Evolutionary conservation across 2,113 vertebrate genomes (phyloP), one percentile per base, ranked within the genome.

Genomic region (Chaenogobius annularis): DNA sequence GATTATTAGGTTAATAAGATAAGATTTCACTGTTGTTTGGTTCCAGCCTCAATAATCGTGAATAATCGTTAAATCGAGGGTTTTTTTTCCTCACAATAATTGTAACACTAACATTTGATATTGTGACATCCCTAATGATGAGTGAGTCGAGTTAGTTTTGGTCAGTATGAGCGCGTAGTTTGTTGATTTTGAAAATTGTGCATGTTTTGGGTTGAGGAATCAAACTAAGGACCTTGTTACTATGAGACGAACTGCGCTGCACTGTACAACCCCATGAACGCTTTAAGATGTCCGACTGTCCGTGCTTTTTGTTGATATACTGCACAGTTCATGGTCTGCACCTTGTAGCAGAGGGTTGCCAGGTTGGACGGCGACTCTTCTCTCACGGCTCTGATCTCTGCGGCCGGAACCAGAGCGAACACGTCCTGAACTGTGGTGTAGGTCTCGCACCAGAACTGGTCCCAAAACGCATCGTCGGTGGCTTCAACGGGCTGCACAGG

Each of bases 271-370:
- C 17, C 50, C 8, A 9, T n/a, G 15, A 50, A 50, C 5, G 15
- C 15, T 46, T 46, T 50, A 17, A 13, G 0, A 52, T 20, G 19
- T 54, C 10, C 10, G 10, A 11, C 26, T 31, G 12, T 46, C 1
- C 2, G 44, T 13, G 10, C 12, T 13, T 46, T 46, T 10, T 46
- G 44, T 46, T 0, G 2, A 9, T 12, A 10, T 1, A 5, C 7
- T 7, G 19, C 19, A 1, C 50, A 52, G 50, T 52, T 52, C 7
- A 52, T n/a, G 17, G 3, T 37, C 23, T 5, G 83, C 77, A 98
- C 98, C 96, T 99, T 99, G 52, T 98, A 99, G 88, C 98, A 99
- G 73, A 99, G 89, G 37, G 98, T 99, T 0, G 98, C 98, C 92
- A 99, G 90, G 90, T 99, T 99, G 19, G 98, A 98, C 12, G 98